Base-by-base conservation (phyloP, 2,797 vertebrate species). In the Arctocebus calabarensis region DNA sequence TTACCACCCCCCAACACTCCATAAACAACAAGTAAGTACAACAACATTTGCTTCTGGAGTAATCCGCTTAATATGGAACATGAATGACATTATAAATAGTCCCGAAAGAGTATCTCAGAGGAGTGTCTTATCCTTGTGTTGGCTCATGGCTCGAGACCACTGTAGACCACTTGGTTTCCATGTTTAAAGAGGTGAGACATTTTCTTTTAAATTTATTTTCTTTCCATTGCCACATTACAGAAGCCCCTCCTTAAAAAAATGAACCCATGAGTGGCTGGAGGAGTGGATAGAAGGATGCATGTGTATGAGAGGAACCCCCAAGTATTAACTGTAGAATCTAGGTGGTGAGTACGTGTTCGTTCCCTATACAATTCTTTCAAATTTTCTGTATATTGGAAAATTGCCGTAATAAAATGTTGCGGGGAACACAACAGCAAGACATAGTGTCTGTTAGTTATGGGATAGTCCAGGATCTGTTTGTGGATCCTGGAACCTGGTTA, bases 1-100 rank as follows among this genome's bases (percentile, higher is more conserved):
- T 90, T 97, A 90, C 45, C 40, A 88, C 52, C 62, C n/a, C 84
- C 8, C 92, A 81, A 95, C 92, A 29, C 95, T 96, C 78, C 92
- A 94, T 66, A 95, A 97, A 78, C 66, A 82, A 84, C 61, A 71
- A 95, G 95, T 37, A 97, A 97, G 97, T 81, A 97, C 22, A 94
- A 34, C 43, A 96, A 20, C 82, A 45, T 85, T 79, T 95, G 90
- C 75, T 97, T 98, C 93, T 59, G 96, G 77, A 64, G 55, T 85
- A 92, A 94, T 88, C 64, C 32, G 3, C 52, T 90, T 77, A 91
- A 70, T 88, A 85, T 88, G 71, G 91, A 86, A 85, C 81, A 9
- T 40, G 66, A 86, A 74, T 74, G 68, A 88, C 1, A 3, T 81
- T 88, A 55, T 85, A 43, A 81, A 45, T 17, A 82, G 20, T 23